Base-by-base conservation (phyloP, 2,797 vertebrate genomes). In the Cuculus canorus region DNA sequence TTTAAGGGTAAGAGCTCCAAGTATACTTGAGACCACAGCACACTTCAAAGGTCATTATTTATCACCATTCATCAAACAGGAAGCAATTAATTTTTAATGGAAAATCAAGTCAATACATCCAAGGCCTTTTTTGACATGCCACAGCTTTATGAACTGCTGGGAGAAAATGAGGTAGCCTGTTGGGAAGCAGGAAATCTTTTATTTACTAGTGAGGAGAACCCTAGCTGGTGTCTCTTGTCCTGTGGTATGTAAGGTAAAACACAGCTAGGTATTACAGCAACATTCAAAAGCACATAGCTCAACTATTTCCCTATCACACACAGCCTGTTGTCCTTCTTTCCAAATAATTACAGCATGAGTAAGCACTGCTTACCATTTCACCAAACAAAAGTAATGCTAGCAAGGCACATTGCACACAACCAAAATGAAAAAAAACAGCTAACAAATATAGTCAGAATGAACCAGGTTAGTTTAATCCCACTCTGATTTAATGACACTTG, bases 71-170 rank as follows among this genome's bases (percentile, higher is more conserved):
- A 93, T 96, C 92, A 97, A 90, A 96, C 63, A 72, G 72, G 65
- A 93, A 94, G 73, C 85, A 93, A 96, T 97, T 89, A 92, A 96
- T 96, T 87, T 97, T 95, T 96, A 94, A 97, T 88, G 82, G 60
- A 81, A 91, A 94, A 96, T 94, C 88, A 94, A 95, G 83, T 90
- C 96, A 94, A 70, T 96, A 82, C 37, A 82, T 82, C 68, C 83
- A 81, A 70, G 76, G 17, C 4, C 5, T 13, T 66, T 89, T 88
- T 50, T 91, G 21, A 96, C 89, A 78, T 87, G 75, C 28, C 72
- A 77, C 54, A 78, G 71, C 82, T 95, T 95, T 96, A 91, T 90
- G 65, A 95, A 95, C 95, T 94, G 93, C 95, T 95, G 86, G 43
- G 65, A 95, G 52, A 94, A 96, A 95, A 96, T 56, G 22, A 95